Evolutionary conservation across 2,797 vertebrate genomes (phyloP), one percentile per base, ranked within the genome.

Genomic region (Sitta carolinensis): DNA sequence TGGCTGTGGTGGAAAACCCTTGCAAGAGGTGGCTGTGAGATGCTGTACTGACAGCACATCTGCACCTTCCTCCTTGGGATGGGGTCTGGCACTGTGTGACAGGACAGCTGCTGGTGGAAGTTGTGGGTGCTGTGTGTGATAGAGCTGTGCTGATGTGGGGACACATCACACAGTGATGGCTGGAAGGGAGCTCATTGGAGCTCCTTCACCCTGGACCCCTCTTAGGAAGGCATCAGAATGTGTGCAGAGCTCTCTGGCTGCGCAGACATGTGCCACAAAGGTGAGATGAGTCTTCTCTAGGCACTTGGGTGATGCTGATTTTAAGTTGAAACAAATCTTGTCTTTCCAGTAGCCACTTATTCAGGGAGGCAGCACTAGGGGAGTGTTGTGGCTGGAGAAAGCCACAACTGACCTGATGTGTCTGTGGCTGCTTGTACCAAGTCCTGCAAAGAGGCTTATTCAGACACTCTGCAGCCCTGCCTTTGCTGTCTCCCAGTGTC

Each of bases 91-190:
- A 9, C 19, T 5, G 5, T 34, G 42, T 16, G n/a, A 58, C 22
- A 21, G 68, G 47, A 50, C 36, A 55, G 52, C 76, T 74, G 77
- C 61, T 74, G 27, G 32, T 1, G 0, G 43, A 76, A 72, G 14
- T 2, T 36, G 45, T 50, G 78, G n/a, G n/a, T 10, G 4, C 72
- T 10, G 1, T 11, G 0, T 25, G 58, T 84, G 7, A 43, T 45
- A 48, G 70, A 42, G 18, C 43, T 38, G 13, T 57, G 69, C 80
- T 72, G 57, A 19, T 54, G 67, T 14, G 23, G 36, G 69, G 57
- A 45, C 5, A 26, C 36, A 40, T 9, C 54, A 50, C 58, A 30
- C 34, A 42, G 43, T 6, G 3, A 3, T 58, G 51, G 40, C 13
- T 76, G 63, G 13, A 70, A 51, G n/a, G 40, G 23, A 27, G 40